These are phyloP conservation scores for Neodiprion virginianus DNA, from an alignment of 1,140 invertebrate genomes.

Conservation along the genomic window DNA sequence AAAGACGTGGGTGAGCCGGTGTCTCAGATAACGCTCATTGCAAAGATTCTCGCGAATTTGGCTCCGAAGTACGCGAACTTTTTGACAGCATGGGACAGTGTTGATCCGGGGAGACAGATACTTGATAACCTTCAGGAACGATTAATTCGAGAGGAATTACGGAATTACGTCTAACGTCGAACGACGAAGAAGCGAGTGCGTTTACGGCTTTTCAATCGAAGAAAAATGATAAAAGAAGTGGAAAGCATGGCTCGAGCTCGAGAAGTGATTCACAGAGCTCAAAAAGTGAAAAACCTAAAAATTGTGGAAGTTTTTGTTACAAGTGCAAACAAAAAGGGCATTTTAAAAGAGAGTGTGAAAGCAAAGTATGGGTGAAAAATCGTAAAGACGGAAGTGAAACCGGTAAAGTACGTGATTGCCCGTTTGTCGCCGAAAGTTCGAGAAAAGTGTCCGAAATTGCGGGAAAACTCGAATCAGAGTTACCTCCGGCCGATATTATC, in stretches of 20 bases:
- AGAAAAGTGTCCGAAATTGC: not conserved
- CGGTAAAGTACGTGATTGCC: slow-evolving; percentile 9
- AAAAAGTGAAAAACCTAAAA: not conserved
- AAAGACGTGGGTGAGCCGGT: slow-evolving; percentile 6
- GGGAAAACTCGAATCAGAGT: not conserved
- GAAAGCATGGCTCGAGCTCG: no score
- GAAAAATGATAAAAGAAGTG: not conserved
- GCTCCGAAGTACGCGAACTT: not conserved
- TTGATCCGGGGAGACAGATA: not conserved
- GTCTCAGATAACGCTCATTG: slow-evolving; percentile 7
- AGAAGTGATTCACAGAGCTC: no score
- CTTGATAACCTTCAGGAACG: slow-evolving; percentile 15
- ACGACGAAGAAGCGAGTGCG: slow-evolving; percentile 4
- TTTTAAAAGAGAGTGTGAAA: no score
- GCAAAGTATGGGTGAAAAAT: no score
- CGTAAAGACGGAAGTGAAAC: slow-evolving; percentile 5
- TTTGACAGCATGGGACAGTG: not conserved
- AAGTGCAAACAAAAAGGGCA: not conserved
- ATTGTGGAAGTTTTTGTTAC: not conserved
- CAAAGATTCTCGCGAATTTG: not conserved
- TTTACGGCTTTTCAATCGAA: not conserved
- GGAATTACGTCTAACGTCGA: not conserved
- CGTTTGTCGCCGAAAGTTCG: not conserved
- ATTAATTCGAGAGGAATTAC: slow-evolving; percentile 12
- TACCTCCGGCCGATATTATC: not conserved